Evolutionary conservation across 2,797 vertebrate species (phyloP).

Genomic region (Eremophila alpestris): DNA sequence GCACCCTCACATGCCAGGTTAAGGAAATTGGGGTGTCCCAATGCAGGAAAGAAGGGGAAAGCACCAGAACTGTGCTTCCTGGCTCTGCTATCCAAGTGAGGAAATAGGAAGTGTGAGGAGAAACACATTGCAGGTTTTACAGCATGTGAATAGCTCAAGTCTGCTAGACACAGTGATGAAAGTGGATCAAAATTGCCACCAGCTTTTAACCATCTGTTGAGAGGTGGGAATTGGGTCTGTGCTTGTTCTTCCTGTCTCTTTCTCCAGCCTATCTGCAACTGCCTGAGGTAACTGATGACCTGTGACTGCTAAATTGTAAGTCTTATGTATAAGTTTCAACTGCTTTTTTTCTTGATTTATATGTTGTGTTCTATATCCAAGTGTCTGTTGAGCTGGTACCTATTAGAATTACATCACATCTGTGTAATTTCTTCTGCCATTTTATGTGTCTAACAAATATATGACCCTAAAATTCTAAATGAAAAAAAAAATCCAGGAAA

Average conservation of each 20-base stretch:
- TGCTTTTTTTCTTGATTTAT: not conserved
- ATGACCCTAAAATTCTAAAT: not conserved
- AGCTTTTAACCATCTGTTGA: slow-evolving; percentile 23
- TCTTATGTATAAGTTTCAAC: rapidly evolving
- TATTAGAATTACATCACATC: not conserved
- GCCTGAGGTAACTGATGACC: not conserved
- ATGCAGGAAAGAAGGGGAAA: not conserved
- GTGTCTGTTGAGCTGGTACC: not conserved
- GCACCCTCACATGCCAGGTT: rapidly evolving
- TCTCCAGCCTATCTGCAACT: not conserved
- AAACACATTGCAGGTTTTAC: not conserved
- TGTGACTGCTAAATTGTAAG: not conserved
- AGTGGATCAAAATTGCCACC: not conserved
- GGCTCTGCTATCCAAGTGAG: not conserved
- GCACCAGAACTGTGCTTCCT: not conserved
- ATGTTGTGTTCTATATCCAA: not conserved
- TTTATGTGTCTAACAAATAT: not conserved
- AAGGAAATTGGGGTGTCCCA: not conserved
- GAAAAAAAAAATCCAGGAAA: not conserved
- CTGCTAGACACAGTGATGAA: slow-evolving; percentile 7
- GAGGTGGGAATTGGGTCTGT: not conserved
- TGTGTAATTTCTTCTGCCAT: not conserved
- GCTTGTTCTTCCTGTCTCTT: not conserved
- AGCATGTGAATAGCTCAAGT: not conserved
- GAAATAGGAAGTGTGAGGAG: slow-evolving; percentile 27